Evolutionary conservation across 2,888 invertebrate species (phyloP).

Genomic region (Sarcophaga variegata): DNA sequence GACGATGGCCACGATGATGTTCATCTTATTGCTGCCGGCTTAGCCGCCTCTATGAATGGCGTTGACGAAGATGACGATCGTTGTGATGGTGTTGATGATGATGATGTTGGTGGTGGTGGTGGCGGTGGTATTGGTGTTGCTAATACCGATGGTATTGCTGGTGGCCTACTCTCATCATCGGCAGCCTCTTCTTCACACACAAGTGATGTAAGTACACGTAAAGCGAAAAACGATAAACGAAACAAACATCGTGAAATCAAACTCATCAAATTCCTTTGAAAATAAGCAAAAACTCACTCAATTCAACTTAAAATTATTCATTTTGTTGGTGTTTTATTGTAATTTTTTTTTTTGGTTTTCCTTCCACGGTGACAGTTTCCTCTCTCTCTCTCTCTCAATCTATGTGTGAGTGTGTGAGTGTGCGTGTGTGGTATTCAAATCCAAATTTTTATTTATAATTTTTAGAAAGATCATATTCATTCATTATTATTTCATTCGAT

Average conservation of each 20-base stretch:
- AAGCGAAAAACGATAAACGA: constrained; percentile 12
- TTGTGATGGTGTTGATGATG: constrained; percentile 35
- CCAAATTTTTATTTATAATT: too few relatives aligned
- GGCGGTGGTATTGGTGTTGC: constrained; percentile 85
- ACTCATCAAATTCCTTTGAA: not conserved
- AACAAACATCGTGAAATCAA: constrained; percentile 15
- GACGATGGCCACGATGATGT: constrained; percentile 68
- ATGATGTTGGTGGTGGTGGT: constrained; percentile 74
- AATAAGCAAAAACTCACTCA: constrained; percentile 20
- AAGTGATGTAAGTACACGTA: constrained; percentile 77
- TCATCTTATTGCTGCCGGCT: constrained; percentile 41
- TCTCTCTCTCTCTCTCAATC: too few relatives aligned
- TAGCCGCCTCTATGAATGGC: constrained; percentile 73
- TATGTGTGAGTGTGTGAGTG: not conserved
- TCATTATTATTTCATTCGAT: not conserved
- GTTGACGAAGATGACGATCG: constrained; percentile 85
- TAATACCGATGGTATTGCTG: constrained; percentile 79
- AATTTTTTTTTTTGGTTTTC: constrained; percentile 2
- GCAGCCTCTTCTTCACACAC: constrained; percentile 72
- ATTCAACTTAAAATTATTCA: constrained; percentile 5
- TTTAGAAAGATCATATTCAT: too few relatives aligned
- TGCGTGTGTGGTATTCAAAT: constrained; percentile 9
- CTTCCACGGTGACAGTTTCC: constrained; percentile 48
- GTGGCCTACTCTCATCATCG: constrained; percentile 73
- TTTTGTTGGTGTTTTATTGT: not conserved